Base-by-base conservation (phyloP, 2,888 invertebrate species). In the Cecidostiba fungosa region DNA sequence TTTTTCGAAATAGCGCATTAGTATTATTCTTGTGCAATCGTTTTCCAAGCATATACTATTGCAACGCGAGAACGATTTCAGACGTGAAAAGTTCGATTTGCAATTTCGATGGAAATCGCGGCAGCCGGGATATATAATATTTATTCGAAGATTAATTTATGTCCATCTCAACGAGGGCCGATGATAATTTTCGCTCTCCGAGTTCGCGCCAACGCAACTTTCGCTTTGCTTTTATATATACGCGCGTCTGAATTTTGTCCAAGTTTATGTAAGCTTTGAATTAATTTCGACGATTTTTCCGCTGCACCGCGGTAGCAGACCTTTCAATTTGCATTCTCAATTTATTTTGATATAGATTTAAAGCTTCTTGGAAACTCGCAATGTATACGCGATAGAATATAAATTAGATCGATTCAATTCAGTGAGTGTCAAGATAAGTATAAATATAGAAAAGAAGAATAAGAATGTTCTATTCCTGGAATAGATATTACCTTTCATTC, bases 301-400 rank as follows among this genome's bases (percentile, higher is more conserved):
- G n/a, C 26, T 23, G 2, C 54, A 8, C 8, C 54, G 54, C 5
- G 0, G 8, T 16, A 36, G 16, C 14, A 80, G 77, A 78, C 84
- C 84, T 84, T 78, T 73, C 26, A 19, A 84, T 86, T 86, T 82
- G 76, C 86, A 84, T 84, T 82, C 77, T 80, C 82, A 81, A 84
- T 86, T 82, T 69, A 78, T 70, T 82, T 50, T 77, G 50, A 80
- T 74, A 79, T 74, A 62, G 66, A 81, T 81, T 84, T 81, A 80
- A 59, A 59, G 47, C 69, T 84, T 82, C 81, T 84, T 70, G 74
- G 84, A 84, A 86, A 74, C 47, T 50, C 29, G 26, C 69, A 10
- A 29, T 47, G 50, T 69, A n/a, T n/a, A n/a, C n/a, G n/a, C n/a
- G 54, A 78, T 39, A 32, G 85, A 77, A 77, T 82, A 77, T 82